phyloP scores from a whole-genome alignment of 92 coral and sea anemone species.

The Phymanthus crucifer region DNA sequence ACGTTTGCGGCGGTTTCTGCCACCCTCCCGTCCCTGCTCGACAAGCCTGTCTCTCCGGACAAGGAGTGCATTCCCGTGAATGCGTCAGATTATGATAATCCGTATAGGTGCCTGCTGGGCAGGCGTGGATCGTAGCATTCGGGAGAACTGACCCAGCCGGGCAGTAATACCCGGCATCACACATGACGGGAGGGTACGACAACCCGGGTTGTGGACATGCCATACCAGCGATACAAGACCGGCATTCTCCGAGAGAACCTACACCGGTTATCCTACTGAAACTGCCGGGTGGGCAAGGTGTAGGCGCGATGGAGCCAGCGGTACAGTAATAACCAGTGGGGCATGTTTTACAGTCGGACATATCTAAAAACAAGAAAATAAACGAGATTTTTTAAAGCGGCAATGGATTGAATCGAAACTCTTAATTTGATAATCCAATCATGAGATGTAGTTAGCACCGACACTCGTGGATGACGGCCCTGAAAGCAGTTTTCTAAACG shows the following conservation, averaged over 20 bases:
- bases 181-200: conserved; percentile 82
- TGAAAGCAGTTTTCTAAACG: too few relatives aligned
- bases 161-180: conserved; percentile 92
- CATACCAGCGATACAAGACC: conserved; percentile 94
- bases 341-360: conserved; percentile 83
- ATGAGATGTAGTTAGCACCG: too few relatives aligned
- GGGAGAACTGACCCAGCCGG: conserved; percentile 94
- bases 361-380: conserved; percentile 37
- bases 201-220: conserved; percentile 87
- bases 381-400: neutral
- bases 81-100: conserved; percentile 92
- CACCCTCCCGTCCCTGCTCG: conserved; percentile 97
- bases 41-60: conserved; percentile 95
- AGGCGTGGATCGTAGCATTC: conserved; percentile 80
- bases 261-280: conserved; percentile 55
- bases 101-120: conserved; percentile 95
- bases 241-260: conserved; percentile 62
- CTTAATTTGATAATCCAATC: too few relatives aligned
- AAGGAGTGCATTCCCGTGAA: conserved; percentile 83
- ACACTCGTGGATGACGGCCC: too few relatives aligned
- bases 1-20: conserved; percentile 91
- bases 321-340: conserved; percentile 88
- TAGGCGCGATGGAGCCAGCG: conserved; percentile 71
- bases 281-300: conserved; percentile 84
- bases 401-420: neutral